phyloP scores from a whole-genome alignment of 2,888 invertebrate genomes.

The Oligia strigilis region DNA sequence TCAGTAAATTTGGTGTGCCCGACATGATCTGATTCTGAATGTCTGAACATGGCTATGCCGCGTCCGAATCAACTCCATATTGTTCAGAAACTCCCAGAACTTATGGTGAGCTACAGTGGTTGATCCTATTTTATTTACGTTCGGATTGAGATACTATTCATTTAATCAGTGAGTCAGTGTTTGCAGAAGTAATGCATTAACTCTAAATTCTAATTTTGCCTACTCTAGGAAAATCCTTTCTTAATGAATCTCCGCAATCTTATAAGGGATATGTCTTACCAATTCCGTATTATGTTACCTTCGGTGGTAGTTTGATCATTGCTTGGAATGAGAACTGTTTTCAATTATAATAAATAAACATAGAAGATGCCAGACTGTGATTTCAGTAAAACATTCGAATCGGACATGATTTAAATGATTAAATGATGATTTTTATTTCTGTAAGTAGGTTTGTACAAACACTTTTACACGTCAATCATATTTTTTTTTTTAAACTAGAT shows the following conservation, averaged over 20 bases:
- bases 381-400: constrained; percentile 28
- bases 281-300: neutral
- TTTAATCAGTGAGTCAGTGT: neutral
- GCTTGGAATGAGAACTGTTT: no score
- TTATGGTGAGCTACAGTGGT: neutral
- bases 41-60: neutral
- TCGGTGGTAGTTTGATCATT: no score
- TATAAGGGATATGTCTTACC: neutral
- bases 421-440: no score
- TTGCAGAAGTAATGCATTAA: neutral
- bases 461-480: no score
- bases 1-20: neutral
- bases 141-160: neutral
- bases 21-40: constrained; percentile 15
- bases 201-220: neutral
- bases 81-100: no score
- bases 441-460: no score
- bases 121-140: neutral
- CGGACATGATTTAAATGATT: no score
- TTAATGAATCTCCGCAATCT: no score
- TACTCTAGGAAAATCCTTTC: neutral
- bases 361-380: neutral
- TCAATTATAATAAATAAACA: neutral
- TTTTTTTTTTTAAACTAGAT: no score
- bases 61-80: neutral